Conservation (phyloP, 2,113 vertebrate genomes). For the Urocitellus parryii region DNA sequence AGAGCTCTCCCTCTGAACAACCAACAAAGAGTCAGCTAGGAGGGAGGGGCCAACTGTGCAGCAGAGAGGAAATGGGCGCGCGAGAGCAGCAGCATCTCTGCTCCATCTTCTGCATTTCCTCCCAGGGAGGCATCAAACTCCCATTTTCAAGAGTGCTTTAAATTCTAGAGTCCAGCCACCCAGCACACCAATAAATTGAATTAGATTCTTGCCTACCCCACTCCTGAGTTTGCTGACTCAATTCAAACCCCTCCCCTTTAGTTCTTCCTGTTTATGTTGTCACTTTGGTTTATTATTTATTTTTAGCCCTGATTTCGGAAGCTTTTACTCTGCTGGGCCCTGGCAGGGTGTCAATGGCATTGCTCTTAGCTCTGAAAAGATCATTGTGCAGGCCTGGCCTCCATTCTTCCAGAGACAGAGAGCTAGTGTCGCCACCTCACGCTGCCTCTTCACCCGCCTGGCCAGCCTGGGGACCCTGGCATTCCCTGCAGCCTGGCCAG, state of each 20-base stretch:
- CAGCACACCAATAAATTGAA: conserved; percentile 63
- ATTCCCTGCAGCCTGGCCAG: neutral
- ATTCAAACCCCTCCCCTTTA: neutral
- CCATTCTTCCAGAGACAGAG: conserved; percentile 79
- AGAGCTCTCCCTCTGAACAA: conserved; percentile 24
- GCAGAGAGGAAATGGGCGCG: neutral
- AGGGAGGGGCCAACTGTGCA: neutral
- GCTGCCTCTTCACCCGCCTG: conserved; percentile 53
- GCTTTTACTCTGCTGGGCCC: conserved; percentile 71
- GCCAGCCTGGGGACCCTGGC: neutral
- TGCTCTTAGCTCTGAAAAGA: conserved; percentile 75
- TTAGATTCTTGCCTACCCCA: conserved; percentile 49
- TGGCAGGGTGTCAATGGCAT: conserved; percentile 74
- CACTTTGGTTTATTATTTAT: conserved; percentile 85
- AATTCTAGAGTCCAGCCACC: conserved; percentile 64
- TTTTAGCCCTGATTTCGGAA: conserved; percentile 81
- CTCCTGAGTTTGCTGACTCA: conserved; percentile 83
- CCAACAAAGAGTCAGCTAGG: conserved; percentile 49
- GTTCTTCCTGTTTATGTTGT: conserved; percentile 80
- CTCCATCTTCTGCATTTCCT: neutral
- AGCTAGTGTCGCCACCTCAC: conserved; percentile 76
- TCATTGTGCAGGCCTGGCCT: conserved; percentile 41
- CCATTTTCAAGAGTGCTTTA: conserved; percentile 71
- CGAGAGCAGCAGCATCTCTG: neutral
- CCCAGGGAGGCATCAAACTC: conserved; percentile 49